Evolutionary conservation across 2,888 invertebrate genomes (phyloP).

Genomic region (Mamestra brassicae): DNA sequence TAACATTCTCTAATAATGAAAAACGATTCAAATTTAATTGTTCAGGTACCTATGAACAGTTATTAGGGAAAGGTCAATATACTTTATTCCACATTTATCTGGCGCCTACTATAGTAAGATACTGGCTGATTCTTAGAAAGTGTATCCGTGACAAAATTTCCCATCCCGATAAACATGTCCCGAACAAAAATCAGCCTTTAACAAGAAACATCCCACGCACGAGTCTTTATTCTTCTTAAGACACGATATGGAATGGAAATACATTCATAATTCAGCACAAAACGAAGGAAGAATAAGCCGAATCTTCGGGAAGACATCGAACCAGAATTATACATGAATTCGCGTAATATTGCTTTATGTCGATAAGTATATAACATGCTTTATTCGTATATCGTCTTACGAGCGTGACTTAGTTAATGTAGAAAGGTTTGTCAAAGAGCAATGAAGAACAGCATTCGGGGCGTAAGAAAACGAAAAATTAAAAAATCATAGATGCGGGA

Average conservation of each 20-base stretch:
- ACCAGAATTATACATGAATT: conserved; percentile 7
- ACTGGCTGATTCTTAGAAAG: not conserved
- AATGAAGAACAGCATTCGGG: too few relatives aligned
- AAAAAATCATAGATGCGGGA: too few relatives aligned
- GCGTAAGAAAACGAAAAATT: too few relatives aligned
- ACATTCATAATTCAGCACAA: conserved; percentile 20
- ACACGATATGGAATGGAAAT: not conserved
- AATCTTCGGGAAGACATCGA: conserved; percentile 1
- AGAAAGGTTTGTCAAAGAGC: too few relatives aligned
- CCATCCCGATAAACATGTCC: not conserved
- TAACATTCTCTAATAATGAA: too few relatives aligned
- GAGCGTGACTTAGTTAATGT: too few relatives aligned
- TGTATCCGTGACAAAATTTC: not conserved
- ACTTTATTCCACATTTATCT: too few relatives aligned
- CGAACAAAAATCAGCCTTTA: not conserved
- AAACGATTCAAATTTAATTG: too few relatives aligned
- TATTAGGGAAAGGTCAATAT: too few relatives aligned
- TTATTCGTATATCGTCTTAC: not conserved
- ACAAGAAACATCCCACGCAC: conserved; percentile 14
- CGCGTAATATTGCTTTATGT: not conserved
- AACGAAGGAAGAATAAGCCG: conserved; percentile 1
- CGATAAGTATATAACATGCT: not conserved
- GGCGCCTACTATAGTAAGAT: too few relatives aligned
- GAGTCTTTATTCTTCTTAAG: conserved; percentile 11
- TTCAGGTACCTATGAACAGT: too few relatives aligned